These are phyloP conservation scores for Tupaia tana DNA, from an alignment of 2,113 vertebrate genomes.

Conservation along the genomic window DNA sequence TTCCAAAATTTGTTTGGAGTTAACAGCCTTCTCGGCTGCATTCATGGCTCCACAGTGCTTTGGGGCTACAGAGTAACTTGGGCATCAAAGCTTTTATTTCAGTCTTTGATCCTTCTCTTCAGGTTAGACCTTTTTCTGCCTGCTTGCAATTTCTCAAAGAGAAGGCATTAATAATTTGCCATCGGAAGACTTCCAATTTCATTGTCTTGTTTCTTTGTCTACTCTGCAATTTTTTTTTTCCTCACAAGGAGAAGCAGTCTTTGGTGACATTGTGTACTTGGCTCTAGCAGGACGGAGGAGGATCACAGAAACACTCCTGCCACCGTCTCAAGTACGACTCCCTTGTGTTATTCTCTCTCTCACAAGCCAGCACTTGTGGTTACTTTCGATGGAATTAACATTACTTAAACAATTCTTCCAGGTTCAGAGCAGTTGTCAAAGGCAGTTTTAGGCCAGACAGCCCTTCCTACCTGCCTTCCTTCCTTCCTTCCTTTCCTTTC, in stretches of 20 bases:
- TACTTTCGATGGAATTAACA: constrained; percentile 12
- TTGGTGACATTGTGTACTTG: constrained; percentile 36
- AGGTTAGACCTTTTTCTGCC: constrained; percentile 78
- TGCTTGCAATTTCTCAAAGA: constrained; percentile 80
- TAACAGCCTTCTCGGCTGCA: constrained; percentile 55
- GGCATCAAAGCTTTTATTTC: constrained; percentile 80
- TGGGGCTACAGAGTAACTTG: constrained; percentile 58
- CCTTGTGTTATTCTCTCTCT: neutral
- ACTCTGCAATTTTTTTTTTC: constrained; percentile 32
- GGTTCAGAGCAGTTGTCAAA: neutral
- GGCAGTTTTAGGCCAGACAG: neutral
- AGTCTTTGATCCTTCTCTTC: constrained; percentile 78
- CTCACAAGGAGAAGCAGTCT: constrained; percentile 11
- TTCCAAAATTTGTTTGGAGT: constrained; percentile 36
- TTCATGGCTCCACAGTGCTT: constrained; percentile 17
- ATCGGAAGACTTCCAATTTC: constrained; percentile 75
- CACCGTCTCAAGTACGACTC: neutral
- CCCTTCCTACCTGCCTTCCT: too few species aligned
- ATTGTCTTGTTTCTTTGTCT: constrained; percentile 72
- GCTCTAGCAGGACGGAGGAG: neutral
- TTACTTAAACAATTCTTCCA: neutral
- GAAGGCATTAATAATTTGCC: constrained; percentile 81
- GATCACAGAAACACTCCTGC: neutral
- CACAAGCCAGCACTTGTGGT: constrained; percentile 16
- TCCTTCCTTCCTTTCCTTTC: too few species aligned